Conservation (phyloP, 1,140 invertebrate species). For the Drosophila melanica region DNA sequence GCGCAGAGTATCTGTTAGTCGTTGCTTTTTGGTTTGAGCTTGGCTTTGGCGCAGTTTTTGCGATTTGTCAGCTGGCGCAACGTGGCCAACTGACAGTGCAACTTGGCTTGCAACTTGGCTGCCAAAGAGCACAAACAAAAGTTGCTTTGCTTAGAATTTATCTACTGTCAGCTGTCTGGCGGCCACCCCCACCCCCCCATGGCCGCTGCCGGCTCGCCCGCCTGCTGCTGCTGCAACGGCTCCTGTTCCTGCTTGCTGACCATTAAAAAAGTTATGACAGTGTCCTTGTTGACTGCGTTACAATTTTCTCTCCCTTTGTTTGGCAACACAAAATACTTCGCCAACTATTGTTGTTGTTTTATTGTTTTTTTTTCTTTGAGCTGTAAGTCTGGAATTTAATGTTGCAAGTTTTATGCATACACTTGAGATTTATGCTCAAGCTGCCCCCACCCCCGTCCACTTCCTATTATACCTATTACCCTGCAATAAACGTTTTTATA, state of each 20-base stretch:
- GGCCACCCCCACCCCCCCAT: neutral
- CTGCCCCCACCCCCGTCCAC: neutral
- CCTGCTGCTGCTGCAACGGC: neutral
- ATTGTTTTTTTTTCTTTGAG: neutral
- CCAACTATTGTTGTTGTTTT: slow-evolving; percentile 43
- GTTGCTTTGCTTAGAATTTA: slow-evolving; percentile 80
- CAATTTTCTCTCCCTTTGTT: slow-evolving; percentile 55
- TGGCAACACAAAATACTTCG: slow-evolving; percentile 56
- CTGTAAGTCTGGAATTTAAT: slow-evolving; percentile 57
- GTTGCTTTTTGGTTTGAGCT: slow-evolving; percentile 1
- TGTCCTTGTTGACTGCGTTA: slow-evolving; percentile 76
- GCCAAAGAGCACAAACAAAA: slow-evolving; percentile 58
- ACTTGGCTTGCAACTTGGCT: slow-evolving; percentile 51
- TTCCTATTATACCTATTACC: no score
- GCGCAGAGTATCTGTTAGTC: neutral
- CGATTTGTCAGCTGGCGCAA: slow-evolving; percentile 67
- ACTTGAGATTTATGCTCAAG: slow-evolving; percentile 70
- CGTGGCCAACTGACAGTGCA: slow-evolving; percentile 69
- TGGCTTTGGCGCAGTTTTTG: slow-evolving; percentile 57
- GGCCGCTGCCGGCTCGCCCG: slow-evolving; percentile 1
- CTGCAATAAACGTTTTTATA: slow-evolving; percentile 65
- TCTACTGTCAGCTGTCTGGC: slow-evolving; percentile 71
- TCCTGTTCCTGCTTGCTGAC: slow-evolving; percentile 21
- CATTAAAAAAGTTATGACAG: slow-evolving; percentile 82
- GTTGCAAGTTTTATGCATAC: slow-evolving; percentile 71